These are phyloP conservation scores for Leptopilina clavipes DNA, from an alignment of 1,140 invertebrate species.

Conservation along the genomic window DNA sequence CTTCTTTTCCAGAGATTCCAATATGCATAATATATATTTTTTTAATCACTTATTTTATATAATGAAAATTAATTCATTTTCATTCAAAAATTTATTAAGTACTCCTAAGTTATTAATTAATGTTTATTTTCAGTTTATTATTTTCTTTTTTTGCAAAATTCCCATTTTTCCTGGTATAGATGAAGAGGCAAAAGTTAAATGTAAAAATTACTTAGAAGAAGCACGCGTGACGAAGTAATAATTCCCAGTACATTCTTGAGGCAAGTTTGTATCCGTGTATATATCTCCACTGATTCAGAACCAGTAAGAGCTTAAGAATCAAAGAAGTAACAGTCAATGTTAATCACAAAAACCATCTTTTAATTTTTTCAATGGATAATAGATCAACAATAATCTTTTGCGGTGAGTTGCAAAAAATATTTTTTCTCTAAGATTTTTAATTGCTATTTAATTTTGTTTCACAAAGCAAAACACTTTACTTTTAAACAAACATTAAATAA, in stretches of 20 bases:
- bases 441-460: neutral
- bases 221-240: conserved; percentile 5
- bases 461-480: neutral
- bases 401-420: neutral
- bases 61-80: too few relatives aligned
- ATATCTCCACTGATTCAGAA: conserved; percentile 18
- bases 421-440: too few relatives aligned
- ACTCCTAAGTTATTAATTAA: neutral
- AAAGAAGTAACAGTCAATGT: conserved; percentile 19
- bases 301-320: conserved; percentile 5
- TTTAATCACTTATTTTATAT: too few relatives aligned
- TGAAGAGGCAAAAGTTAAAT: neutral
- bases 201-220: conserved; percentile 1
- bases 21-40: neutral
- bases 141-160: neutral
- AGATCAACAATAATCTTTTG: conserved; percentile 15
- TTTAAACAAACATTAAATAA: too few relatives aligned
- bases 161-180: neutral
- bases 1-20: neutral
- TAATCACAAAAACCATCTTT: neutral
- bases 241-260: neutral
- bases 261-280: conserved; percentile 1
- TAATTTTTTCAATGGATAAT: conserved; percentile 24
- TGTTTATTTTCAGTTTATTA: neutral
- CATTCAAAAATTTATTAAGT: neutral